Evolutionary conservation across 2,797 vertebrate species (phyloP), one percentile per base, ranked within the genome.

Genomic region (Phalanger gymnotis): DNA sequence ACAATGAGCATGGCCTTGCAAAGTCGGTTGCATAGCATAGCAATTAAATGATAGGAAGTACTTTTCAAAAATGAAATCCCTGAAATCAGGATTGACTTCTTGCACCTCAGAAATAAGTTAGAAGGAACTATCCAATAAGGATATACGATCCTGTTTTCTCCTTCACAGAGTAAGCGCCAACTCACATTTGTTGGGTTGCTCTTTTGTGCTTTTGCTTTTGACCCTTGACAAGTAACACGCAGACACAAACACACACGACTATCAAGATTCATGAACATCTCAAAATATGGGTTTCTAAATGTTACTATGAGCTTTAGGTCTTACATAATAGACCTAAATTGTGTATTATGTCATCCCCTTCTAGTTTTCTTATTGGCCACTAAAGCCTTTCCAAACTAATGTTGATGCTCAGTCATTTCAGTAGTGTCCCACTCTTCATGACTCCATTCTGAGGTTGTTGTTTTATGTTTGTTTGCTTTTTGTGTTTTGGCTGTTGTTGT

Each of bases 1-100:
- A 81, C 91, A 96, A 93, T 97, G 97, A 97, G 57, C 90, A 91
- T 57, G 94, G 89, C 96, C 93, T 97, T 97, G 61, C 96, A 91
- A 95, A 97, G 87, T 40, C 54, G 40, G 91, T 12, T 52, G 96
- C 34, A 53, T 90, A 93, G 97, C 94, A 98, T 97, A 97, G 91
- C 94, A 98, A 97, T 98, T 96, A 97, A 95, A 34, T 3, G 6
- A 93, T 30, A 40, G 25, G 47, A 93, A 90, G 19, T 25, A 53
- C 27, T 87, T 25, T n/a, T 2, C 57, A 87, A 95, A 90, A 94
- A 47, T 55, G 92, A 30, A 61, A 55, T 93, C 93, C 93, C 95
- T 90, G 90, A 5, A 61, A 91, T 94, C 73, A 94, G 52, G 54
- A 9, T 22, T n/a, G 93, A 57, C 73, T 54, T 54, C 31, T 53